Base-by-base conservation (phyloP, 2,113 vertebrate genomes). In the Alouatta palliata region DNA sequence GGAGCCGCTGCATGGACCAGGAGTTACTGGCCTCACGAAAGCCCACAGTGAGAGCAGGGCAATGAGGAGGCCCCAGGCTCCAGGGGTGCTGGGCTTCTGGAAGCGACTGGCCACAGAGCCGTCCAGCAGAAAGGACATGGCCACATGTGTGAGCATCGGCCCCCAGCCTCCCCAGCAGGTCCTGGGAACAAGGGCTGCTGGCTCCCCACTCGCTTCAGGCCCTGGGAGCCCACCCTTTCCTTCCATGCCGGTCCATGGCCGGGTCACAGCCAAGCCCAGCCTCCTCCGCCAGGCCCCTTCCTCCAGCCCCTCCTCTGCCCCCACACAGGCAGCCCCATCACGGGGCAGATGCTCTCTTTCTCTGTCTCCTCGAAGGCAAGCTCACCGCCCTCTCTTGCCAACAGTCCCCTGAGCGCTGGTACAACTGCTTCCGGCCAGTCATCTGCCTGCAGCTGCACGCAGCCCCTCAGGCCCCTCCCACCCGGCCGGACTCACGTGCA, bases 401-500 rank as follows among this genome's bases (percentile, higher is more conserved):
- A 0, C 2, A 25, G 23, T 73, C 32, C 14, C 0, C 1, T 8
- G 27, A 43, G 40, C 11, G 40, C 23, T 16, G 40, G 30, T 4
- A 30, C 73, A 12, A 9, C 82, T 4, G 1, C 8, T 40, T 3
- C 27, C 3, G 2, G 81, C 75, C 87, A 21, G 11, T 1, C 5
- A 1, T 2, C 3, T 20, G 2, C n/a, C 14, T 58, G 5, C 66
- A 40, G 32, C 4, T 5, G 32, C 27, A 14, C 13, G 1, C 0
- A 6, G 32, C 14, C 79, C 71, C 21, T 30, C 20, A 25, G 45
- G 9, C 17, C 13, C 23, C 40, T 12, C 32, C 27, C 4, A 20
- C 30, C 19, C 16, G 4, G 20, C 52, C 23, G 8, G 61, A 98
- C 99, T 99, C 98, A 99, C 99, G 0, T 99, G 98, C 0, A 99